Base-by-base conservation (phyloP, 2,113 vertebrate genomes). In the rabbit (Oryctolagus cuniculus) region DNA sequence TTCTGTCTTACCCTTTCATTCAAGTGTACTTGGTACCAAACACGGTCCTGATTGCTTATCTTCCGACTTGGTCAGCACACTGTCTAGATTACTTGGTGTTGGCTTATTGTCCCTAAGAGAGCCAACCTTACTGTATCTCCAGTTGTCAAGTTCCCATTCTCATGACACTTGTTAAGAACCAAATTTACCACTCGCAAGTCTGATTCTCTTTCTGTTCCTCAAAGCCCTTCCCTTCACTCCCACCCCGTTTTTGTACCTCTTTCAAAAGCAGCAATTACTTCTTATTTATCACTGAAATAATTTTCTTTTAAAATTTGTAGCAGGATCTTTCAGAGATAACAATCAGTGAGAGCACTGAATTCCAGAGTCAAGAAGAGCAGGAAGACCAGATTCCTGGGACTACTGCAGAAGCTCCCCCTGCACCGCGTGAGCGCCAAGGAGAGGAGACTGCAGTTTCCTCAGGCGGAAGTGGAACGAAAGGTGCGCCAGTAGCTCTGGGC, bases 251-350 rank as follows among this genome's bases (percentile, higher is more conserved):
- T 72, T 49, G 10, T 81, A 34, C 58, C 6, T 51, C 27, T 87
- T 90, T 89, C 22, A 73, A 93, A 95, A 10, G 27, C 29, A 96
- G 11, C 53, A 29, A 70, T 86, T 94, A 63, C 4, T 91, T 61
- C 31, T 66, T 92, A 53, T 85, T 91, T 55, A 69, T 84, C 61
- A 80, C 22, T 64, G 58, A 91, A 84, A 70, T 70, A 87, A 38
- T 89, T 91, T 93, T 10, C 31, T 87, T 93, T 97, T 95, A 25
- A 96, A 96, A 74, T 97, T 75, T 90, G 11, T 91, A 75, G n/a
- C 92, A 98, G 98, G 72, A 96, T 49, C 74, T 34, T 96, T 97
- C 90, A 0, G 96, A 97, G 80, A 96, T 89, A 92, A 97, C 97
- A 96, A 93, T 97, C 96, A 98, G 84, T 0, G 27, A 97, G 85